A percentile compares a stretch with the other conserved stretches of the same genome.
phyloP scores from a whole-genome alignment of 2,888 invertebrate species.

The Melipona bicolor region DNA sequence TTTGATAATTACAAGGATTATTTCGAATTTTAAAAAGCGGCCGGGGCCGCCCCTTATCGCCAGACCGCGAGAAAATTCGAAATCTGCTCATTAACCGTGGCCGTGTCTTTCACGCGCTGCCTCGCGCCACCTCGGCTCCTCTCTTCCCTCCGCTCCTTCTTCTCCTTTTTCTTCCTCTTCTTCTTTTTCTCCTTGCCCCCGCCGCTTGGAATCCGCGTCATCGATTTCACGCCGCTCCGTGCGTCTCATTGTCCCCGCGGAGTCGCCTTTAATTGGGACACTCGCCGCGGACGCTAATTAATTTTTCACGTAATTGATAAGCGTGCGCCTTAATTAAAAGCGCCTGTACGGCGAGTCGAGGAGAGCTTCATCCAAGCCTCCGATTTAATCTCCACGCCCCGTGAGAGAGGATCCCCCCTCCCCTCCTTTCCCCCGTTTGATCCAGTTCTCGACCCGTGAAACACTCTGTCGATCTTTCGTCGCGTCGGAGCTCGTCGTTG shows the following conservation, averaged over 20 bases:
- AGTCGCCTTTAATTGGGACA: slow-evolving; percentile 69
- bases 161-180: neutral
- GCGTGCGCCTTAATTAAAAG: slow-evolving; percentile 47
- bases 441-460: no score
- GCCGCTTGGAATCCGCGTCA: slow-evolving; percentile 39
- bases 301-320: slow-evolving; percentile 66
- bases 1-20: slow-evolving; percentile 84
- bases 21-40: slow-evolving; percentile 78
- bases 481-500: no score
- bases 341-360: neutral
- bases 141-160: slow-evolving; percentile 20
- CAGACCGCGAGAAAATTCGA: slow-evolving; percentile 83
- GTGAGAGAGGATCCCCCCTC: no score
- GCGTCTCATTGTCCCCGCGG: slow-evolving; percentile 64
- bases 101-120: slow-evolving; percentile 11
- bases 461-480: no score
- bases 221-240: slow-evolving; percentile 61
- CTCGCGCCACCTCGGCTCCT: slow-evolving; percentile 27
- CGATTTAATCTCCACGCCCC: slow-evolving; percentile 22
- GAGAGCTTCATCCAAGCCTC: slow-evolving; percentile 15
- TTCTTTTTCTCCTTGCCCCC: neutral
- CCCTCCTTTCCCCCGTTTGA: no score
- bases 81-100: slow-evolving; percentile 81
- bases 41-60: slow-evolving; percentile 77
- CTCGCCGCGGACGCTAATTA: slow-evolving; percentile 69